Evolutionary conservation across 2,888 invertebrate species (phyloP).

Genomic region (Perithous albicinctus): DNA sequence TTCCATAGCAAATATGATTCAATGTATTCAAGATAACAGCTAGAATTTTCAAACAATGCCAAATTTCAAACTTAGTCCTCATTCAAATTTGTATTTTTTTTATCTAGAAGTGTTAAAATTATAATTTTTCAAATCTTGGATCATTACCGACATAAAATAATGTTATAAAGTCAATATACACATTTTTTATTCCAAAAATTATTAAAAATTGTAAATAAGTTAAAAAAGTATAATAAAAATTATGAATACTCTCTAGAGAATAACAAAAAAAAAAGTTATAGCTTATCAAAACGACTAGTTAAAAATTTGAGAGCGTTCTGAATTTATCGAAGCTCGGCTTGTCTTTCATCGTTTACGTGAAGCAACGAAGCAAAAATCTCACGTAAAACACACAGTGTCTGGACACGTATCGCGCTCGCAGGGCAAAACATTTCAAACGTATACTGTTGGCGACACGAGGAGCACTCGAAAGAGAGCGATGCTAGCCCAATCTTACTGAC

Average conservation of each 20-base stretch:
- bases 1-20: slow-evolving; percentile 43
- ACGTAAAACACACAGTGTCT: slow-evolving; percentile 49
- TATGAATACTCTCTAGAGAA: neutral
- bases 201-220: no score
- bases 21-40: slow-evolving; percentile 36
- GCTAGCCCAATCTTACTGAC: slow-evolving; percentile 22
- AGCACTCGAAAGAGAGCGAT: slow-evolving; percentile 35
- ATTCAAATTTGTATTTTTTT: no score
- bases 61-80: no score
- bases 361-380: slow-evolving; percentile 24
- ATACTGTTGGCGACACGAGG: slow-evolving; percentile 45
- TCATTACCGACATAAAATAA: no score
- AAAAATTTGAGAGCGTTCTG: slow-evolving; percentile 34
- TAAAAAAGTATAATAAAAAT: no score
- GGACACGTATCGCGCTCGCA: slow-evolving; percentile 42
- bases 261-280: no score
- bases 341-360: slow-evolving; percentile 46
- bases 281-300: slow-evolving; percentile 37
- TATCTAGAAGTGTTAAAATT: no score
- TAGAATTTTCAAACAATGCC: neutral
- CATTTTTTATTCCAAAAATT: no score
- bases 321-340: slow-evolving; percentile 24
- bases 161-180: no score
- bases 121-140: no score
- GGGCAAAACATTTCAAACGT: slow-evolving; percentile 54